Percentiles rank a stretch among this genome's conserved stretches.
Conservation (phyloP, 1,140 invertebrate species). For the Littorina saxatilis region DNA sequence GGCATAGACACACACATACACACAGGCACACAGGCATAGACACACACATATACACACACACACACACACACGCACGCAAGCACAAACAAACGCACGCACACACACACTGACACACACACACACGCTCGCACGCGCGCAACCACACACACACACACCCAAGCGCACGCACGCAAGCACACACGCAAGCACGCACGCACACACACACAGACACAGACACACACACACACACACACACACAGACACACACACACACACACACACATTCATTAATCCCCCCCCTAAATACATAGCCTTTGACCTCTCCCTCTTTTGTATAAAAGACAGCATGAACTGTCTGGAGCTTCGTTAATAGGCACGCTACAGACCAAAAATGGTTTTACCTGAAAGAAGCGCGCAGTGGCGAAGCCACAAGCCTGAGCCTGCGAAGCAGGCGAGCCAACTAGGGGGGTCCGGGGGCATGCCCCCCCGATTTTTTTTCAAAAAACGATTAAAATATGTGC, state of each 20-base stretch:
- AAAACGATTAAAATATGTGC: too few relatives aligned
- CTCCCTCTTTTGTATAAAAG: too few relatives aligned
- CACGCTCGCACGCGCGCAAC: neutral
- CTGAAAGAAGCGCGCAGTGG: too few relatives aligned
- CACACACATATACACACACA: neutral
- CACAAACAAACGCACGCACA: conserved; percentile 4
- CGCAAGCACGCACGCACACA: conserved; percentile 7
- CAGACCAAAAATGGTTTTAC: too few relatives aligned
- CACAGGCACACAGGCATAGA: conserved; percentile 3
- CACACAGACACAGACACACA: conserved; percentile 7
- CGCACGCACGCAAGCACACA: conserved; percentile 9
- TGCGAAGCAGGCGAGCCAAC: too few relatives aligned
- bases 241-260: conserved; percentile 15
- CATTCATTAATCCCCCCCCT: too few relatives aligned
- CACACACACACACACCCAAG: neutral
- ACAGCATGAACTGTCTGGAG: too few relatives aligned
- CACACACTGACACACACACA: neutral
- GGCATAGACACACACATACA: neutral
- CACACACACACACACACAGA: neutral
- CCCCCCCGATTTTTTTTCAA: too few relatives aligned
- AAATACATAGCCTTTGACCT: too few relatives aligned
- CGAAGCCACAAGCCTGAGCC: too few relatives aligned
- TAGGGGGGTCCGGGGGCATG: too few relatives aligned
- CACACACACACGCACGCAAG: conserved; percentile 2
- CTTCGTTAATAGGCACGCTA: too few relatives aligned